Evolutionary conservation across 2,113 vertebrate species (phyloP), one percentile per base, ranked within the genome.

Genomic region (Ptilonorhynchus violaceus): DNA sequence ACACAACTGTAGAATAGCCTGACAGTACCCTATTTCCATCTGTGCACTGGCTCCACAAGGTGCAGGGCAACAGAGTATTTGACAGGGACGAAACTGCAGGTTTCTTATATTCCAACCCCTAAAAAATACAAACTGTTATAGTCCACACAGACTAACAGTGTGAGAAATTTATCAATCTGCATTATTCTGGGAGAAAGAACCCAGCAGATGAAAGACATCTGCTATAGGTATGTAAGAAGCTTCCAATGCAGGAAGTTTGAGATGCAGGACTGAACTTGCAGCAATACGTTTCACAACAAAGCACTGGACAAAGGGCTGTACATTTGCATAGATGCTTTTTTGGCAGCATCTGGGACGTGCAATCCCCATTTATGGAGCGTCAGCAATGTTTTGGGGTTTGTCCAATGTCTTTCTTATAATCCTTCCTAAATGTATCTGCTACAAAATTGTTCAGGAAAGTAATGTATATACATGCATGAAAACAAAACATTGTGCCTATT

Each of bases 251-350:
- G 58, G 62, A 82, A 85, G 27, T 58, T 5, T 70, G 85, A 96
- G 94, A 82, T 50, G 42, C 46, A 59, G 78, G 50, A 86, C 77
- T 64, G 84, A 95, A 74, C 69, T 79, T 85, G 77, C n/a, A 92
- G 77, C n/a, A 79, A 59, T 41, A 74, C 21, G 73, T 84, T 78
- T 63, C 88, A 80, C 42, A 70, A 76, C 42, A 86, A 80, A 94
- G 46, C 70, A 92, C 75, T 49, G 64, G 75, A 85, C 72, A 72
- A 85, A 91, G 73, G 68, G 30, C 70, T 90, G 24, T 47, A 73
- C 21, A 79, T 91, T 92, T 93, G 92, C 95, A 96, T 35, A 96
- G 92, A 92, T 74, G 88, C 85, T 74, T 93, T 88, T 85, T 41
- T 77, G 91, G 89, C 72, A 86, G 93, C 78, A 94, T 92, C 85